Conservation (phyloP, 2,888 invertebrate species). For the Eristalinus sepulchralis region DNA sequence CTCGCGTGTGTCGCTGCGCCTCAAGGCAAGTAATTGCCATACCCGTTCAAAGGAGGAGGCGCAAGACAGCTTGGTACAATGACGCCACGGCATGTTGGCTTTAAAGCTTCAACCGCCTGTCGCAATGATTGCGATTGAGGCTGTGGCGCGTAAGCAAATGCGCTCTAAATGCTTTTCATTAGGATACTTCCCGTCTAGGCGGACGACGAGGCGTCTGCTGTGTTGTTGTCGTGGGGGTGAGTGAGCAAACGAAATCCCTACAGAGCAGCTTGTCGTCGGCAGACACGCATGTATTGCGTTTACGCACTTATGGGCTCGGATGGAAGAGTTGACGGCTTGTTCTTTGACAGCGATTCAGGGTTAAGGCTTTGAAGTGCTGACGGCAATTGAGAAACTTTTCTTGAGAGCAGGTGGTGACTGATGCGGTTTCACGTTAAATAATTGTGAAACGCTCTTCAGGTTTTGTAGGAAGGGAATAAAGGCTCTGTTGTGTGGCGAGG, state of each 20-base stretch:
- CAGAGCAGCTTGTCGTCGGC: not conserved
- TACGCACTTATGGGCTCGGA: constrained; percentile 32
- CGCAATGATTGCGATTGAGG: constrained; percentile 5
- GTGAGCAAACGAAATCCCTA: constrained; percentile 33
- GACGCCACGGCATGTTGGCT: constrained; percentile 25
- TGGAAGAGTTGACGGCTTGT: not conserved
- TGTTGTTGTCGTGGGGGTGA: constrained; percentile 22
- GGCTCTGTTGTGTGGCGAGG: not conserved
- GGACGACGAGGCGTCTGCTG: not conserved
- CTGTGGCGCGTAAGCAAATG: constrained; percentile 38
- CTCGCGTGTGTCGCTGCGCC: constrained; percentile 3
- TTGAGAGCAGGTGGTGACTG: not conserved
- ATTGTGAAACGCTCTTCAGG: not conserved
- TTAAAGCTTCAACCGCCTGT: constrained; percentile 10
- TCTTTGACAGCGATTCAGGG: constrained; percentile 29
- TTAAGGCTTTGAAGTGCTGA: constrained; percentile 20
- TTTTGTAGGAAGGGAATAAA: not conserved
- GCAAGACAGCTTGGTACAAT: constrained; percentile 19
- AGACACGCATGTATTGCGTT: constrained; percentile 17
- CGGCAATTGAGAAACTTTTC: constrained; percentile 5
- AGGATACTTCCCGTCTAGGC: constrained; percentile 2
- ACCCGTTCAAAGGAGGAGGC: not conserved
- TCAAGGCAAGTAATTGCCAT: constrained; percentile 54
- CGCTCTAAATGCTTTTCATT: constrained; percentile 62
- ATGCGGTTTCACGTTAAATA: not conserved